Evolutionary conservation across 2,797 vertebrate species (phyloP).

Genomic region (Phaenicophaeus curvirostris): DNA sequence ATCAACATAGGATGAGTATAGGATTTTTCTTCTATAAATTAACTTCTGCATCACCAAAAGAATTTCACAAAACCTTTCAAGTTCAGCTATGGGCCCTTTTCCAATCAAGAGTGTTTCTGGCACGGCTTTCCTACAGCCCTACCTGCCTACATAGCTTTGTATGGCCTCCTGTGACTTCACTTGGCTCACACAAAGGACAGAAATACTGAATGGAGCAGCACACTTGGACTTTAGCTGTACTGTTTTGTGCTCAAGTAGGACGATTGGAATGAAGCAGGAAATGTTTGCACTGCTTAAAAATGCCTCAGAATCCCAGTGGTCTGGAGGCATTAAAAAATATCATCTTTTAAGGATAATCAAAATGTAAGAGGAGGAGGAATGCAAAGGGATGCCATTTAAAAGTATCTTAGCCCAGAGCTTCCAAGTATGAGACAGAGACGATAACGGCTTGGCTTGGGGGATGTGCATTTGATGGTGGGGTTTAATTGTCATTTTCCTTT

Average conservation of each 20-base stretch:
- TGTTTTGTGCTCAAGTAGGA: not conserved
- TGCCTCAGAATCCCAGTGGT: not conserved
- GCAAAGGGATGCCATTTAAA: constrained; percentile 13
- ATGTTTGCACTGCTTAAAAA: not conserved
- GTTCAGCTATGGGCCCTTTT: not conserved
- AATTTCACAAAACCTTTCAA: not conserved
- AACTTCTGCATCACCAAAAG: not conserved
- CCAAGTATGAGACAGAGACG: not conserved
- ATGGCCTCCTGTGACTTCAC: not conserved
- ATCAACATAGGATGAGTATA: not conserved
- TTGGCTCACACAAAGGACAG: not conserved
- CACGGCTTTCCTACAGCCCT: not conserved
- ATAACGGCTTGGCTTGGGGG: not conserved
- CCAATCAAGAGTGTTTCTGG: not conserved
- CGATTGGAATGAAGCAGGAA: not conserved
- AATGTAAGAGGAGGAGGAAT: not conserved
- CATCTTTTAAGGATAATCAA: not conserved
- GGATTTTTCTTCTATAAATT: not conserved
- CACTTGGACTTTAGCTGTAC: not conserved
- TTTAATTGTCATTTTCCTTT: not conserved
- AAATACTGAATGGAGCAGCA: not conserved
- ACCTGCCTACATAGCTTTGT: not conserved
- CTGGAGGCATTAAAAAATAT: not conserved
- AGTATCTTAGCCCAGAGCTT: not conserved
- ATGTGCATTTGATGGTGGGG: not conserved